A percentile compares a stretch with the other conserved stretches of the same genome.
Conservation (phyloP, 2,888 invertebrate species). For the Ceriagrion tenellum region DNA sequence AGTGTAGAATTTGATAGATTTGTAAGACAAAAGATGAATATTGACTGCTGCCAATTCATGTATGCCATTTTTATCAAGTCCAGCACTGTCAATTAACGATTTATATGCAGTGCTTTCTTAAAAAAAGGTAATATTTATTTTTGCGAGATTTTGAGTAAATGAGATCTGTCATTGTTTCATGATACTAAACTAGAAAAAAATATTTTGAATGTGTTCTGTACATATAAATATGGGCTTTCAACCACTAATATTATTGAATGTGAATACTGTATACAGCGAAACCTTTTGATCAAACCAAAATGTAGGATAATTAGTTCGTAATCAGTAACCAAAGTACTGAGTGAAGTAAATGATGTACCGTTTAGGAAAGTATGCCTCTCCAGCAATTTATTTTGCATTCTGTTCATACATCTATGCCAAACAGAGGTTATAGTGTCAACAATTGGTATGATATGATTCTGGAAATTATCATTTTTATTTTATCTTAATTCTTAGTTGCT, state of each 20-base stretch:
- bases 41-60: background rate
- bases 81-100: background rate
- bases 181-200: background rate
- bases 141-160: background rate
- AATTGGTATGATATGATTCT: background rate
- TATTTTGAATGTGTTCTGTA: background rate
- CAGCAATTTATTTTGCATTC: background rate
- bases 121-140: background rate
- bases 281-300: conserved; percentile 44
- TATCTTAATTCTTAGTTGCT: too few species aligned
- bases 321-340: background rate
- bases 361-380: background rate
- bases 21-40: background rate
- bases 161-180: background rate
- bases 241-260: background rate
- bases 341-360: background rate
- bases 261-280: background rate
- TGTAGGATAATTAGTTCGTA: background rate
- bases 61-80: background rate
- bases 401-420: background rate
- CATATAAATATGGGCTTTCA: conserved; percentile 54
- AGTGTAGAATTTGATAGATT: background rate
- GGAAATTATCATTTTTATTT: too few species aligned
- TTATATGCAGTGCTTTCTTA: background rate
- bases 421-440: background rate